Conservation (phyloP, 2,113 vertebrate species). For the Corythaeola cristata region DNA sequence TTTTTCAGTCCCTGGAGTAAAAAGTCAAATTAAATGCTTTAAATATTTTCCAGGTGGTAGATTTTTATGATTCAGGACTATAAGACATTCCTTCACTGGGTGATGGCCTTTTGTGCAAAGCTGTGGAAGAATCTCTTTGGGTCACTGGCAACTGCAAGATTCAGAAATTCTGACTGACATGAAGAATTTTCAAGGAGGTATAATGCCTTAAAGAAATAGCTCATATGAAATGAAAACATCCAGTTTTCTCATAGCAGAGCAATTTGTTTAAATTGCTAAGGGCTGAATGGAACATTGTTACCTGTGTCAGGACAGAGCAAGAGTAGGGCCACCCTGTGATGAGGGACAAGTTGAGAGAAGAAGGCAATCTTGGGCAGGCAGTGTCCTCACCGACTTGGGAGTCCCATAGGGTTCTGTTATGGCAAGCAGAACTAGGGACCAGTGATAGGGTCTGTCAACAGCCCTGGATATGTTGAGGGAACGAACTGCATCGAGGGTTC, state of each 20-base stretch:
- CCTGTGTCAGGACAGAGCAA: neutral
- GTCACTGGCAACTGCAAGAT: neutral
- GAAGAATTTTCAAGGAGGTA: neutral
- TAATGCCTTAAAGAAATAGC: neutral
- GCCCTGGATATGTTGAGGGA: fast-evolving
- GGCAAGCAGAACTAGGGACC: neutral
- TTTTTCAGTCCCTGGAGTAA: neutral
- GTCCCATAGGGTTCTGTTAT: neutral
- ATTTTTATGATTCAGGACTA: neutral
- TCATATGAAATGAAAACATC: neutral
- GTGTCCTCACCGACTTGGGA: neutral
- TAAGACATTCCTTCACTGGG: neutral
- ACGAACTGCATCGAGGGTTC: neutral
- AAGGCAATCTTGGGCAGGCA: neutral
- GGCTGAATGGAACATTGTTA: neutral
- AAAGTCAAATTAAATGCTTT: neutral
- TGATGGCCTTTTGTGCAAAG: neutral
- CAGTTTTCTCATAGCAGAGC: neutral
- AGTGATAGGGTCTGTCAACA: neutral
- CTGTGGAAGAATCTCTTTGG: neutral
- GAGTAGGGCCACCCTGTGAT: neutral
- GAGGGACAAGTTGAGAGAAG: neutral
- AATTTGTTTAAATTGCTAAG: neutral
- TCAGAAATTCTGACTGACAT: neutral
- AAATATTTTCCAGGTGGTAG: neutral